Base-by-base conservation (phyloP, 1,140 invertebrate genomes). In the Euborellia annulipes region DNA sequence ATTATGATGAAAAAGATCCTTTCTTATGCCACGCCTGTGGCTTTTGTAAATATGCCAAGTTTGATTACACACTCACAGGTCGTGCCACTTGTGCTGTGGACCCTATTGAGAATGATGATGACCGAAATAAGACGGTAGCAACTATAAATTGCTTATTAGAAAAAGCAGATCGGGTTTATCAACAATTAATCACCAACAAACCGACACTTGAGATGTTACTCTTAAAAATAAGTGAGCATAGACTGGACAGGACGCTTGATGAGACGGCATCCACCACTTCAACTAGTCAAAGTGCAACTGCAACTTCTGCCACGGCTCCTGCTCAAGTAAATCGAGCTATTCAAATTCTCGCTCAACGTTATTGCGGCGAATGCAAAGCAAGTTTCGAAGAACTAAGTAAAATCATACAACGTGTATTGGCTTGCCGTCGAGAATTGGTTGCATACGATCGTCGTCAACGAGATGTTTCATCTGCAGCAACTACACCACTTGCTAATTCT, bases 31-130 rank as follows among this genome's bases (percentile, higher is more conserved):
- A 97, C 65, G 85, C 91, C 7, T 98, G 94, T 67, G 94, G 94
- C 2, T 98, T 96, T 65, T 98, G 93, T 69, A 98, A 98, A 66
- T 98, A 98, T 66, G 94, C 93, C n/a, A 96, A 97, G 64, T 96
- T 98, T 63, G 94, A 98, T 66, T 93, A 86, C 58, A 90, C 85
- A 8, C 68, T 97, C 39, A 84, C 82, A 3, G 90, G 84, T 2
- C 76, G 86, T 34, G 82, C 88, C 0, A 93, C 89, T 57, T 94
- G 89, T 66, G 90, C 90, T 17, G 91, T 96, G 0, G 92, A 97
- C 69, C 88, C 89, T 0, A 95, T 97, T 36, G 92, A 97, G 58
- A 94, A 81, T 58, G 92, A 97, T 57, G 92, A 97, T 54, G 93
- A 97, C 64, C 71, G 93, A 1, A 91, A 91, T 58, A 94, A 95